Percentiles rank a stretch among this genome's conserved stretches.
phyloP scores from a whole-genome alignment of 2,888 invertebrate genomes.

The Synergus laeviventris region DNA sequence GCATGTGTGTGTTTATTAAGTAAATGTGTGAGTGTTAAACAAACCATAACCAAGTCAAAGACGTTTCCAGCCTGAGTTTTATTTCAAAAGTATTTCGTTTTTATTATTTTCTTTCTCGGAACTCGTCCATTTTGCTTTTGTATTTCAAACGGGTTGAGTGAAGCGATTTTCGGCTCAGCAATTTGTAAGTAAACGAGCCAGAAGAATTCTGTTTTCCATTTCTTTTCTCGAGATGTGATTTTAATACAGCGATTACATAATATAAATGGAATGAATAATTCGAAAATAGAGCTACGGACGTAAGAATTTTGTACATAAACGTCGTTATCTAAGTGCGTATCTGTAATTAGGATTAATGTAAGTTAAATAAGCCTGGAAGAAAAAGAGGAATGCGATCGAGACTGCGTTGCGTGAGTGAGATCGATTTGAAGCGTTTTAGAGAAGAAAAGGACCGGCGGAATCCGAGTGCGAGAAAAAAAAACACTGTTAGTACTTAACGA shows the following conservation, averaged over 20 bases:
- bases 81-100: slow-evolving; percentile 26
- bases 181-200: background rate
- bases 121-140: slow-evolving; percentile 12
- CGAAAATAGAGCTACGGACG: slow-evolving; percentile 17
- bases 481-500: slow-evolving; percentile 28
- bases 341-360: background rate
- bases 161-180: background rate
- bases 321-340: slow-evolving; percentile 20
- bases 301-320: slow-evolving; percentile 36
- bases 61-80: background rate
- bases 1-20: background rate
- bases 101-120: slow-evolving; percentile 19
- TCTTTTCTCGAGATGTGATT: background rate
- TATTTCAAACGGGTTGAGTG: background rate
- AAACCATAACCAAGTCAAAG: slow-evolving; percentile 29
- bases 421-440: slow-evolving; percentile 26
- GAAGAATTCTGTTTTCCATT: background rate
- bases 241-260: slow-evolving; percentile 7
- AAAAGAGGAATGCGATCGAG: slow-evolving; percentile 26
- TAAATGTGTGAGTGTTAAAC: background rate
- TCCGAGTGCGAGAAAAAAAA: slow-evolving; percentile 29
- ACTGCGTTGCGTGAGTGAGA: slow-evolving; percentile 32
- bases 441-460: slow-evolving; percentile 16
- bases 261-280: background rate
- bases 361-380: slow-evolving; percentile 13